Conservation (phyloP, 2,888 invertebrate species). For the Andrena haemorrhoa region DNA sequence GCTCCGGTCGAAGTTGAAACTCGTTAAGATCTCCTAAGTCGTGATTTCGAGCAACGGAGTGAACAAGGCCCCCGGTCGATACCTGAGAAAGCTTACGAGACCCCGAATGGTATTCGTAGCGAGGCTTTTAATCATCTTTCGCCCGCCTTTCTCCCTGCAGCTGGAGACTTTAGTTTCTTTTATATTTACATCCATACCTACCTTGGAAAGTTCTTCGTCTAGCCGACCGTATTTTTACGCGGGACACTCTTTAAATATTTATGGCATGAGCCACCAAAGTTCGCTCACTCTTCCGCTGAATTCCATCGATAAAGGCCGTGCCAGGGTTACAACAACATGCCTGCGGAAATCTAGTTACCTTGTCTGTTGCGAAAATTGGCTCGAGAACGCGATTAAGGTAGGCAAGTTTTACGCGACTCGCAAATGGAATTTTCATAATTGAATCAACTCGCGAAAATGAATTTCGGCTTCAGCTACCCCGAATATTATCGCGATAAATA, state of each 20-base stretch:
- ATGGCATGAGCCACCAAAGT: background rate
- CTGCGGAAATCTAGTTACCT: background rate
- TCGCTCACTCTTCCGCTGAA: background rate
- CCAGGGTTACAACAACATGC: background rate
- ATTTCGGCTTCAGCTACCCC: background rate
- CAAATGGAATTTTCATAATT: background rate
- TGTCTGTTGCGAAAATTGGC: background rate
- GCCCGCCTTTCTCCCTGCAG: background rate
- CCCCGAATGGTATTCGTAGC: background rate
- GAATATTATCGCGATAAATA: background rate
- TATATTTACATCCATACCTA: too few species aligned
- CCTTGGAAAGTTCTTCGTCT: background rate
- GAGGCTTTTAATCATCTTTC: conserved; percentile 5
- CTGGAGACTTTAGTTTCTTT: background rate
- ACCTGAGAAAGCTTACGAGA: background rate
- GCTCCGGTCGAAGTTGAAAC: background rate
- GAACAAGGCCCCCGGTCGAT: conserved; percentile 16
- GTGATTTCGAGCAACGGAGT: background rate
- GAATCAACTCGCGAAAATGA: conserved; percentile 5
- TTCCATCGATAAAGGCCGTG: background rate
- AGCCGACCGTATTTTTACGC: background rate
- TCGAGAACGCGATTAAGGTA: background rate
- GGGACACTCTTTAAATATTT: background rate
- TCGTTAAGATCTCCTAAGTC: conserved; percentile 19
- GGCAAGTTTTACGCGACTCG: background rate